Base-by-base conservation (phyloP, 1,140 invertebrate species). In the Aphaenogaster ashmeadi region DNA sequence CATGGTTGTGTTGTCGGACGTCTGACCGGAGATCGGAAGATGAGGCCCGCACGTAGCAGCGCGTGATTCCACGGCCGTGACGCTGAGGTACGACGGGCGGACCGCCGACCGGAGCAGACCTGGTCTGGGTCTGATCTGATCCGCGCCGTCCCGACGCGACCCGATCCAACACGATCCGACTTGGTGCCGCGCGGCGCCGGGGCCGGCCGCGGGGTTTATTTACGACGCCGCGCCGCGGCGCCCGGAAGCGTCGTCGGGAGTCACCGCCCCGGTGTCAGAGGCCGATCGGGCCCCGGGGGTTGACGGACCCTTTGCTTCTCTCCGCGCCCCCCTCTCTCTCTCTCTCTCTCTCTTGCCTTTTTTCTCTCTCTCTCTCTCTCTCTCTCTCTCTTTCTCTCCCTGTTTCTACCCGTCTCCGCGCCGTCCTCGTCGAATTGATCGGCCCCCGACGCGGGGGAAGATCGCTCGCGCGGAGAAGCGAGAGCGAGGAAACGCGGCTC, bases 1-100 rank as follows among this genome's bases (percentile, higher is more conserved):
- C 89, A 89, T 92, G 89, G 83, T 91, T 89, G 54, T 11, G 90
- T 91, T 4, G 91, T 69, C 91, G 92, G 93, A 94, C 92, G 92
- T 92, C 92, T 93, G 92, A 94, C 90, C 91, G 89, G 87, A 92
- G 78, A 27, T 80, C 78, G 86, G 89, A 90, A 92, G 92, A 94
- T 94, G 93, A 94, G 89, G 89, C 36, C 78, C 88, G 84, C 86
- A 90, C 81, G 69, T 91, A 74, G 86, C 86, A 87, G 86, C 86
- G 87, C 85, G 87, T 93, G 90, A 94, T 91, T 92, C 86, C 91
- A 91, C 91, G 90, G 90, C 92, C 75, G 47, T 79, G 89, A 88
- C 90, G 91, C 88, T 89, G 90, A 94, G 93, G 93, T 93, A 93
- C 87, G 93, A 84, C 56, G 67, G 75, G 64, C 7, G 15, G 21